Evolutionary conservation across 2,888 invertebrate genomes (phyloP).

Genomic region (Imbricaverruca yamaguchii): DNA sequence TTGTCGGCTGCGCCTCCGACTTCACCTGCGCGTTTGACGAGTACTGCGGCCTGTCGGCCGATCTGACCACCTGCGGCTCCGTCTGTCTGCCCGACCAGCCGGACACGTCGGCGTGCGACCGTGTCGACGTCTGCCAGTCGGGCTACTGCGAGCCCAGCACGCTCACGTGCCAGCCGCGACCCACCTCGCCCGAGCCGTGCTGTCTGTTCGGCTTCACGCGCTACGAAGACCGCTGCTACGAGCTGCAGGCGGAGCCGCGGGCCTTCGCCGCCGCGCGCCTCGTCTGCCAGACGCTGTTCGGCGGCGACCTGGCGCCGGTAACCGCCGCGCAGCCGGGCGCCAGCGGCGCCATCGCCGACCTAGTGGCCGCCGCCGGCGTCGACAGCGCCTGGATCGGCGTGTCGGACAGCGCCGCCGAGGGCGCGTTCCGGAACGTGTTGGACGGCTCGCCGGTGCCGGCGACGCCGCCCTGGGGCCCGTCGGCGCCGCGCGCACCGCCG

Average conservation of each 20-base stretch:
- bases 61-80: not conserved
- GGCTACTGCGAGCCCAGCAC: not conserved
- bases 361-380: not conserved
- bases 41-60: not conserved
- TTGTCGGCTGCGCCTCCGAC: not conserved
- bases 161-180: not conserved
- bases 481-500: not conserved
- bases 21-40: not conserved
- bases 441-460: not conserved
- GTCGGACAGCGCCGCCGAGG: not conserved
- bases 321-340: not conserved
- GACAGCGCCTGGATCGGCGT: not conserved
- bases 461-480: no score
- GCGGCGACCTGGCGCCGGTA: not conserved
- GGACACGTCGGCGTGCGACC: not conserved
- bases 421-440: not conserved
- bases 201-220: constrained; percentile 3
- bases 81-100: not conserved
- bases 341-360: not conserved
- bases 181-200: not conserved
- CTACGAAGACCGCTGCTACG: not conserved
- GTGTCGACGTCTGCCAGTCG: not conserved
- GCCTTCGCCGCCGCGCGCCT: not conserved
- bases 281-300: not conserved
- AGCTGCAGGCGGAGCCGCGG: not conserved